Evolutionary conservation across 2,113 vertebrate genomes (phyloP), one percentile per base, ranked within the genome.

Genomic region (Mugil cephalus): DNA sequence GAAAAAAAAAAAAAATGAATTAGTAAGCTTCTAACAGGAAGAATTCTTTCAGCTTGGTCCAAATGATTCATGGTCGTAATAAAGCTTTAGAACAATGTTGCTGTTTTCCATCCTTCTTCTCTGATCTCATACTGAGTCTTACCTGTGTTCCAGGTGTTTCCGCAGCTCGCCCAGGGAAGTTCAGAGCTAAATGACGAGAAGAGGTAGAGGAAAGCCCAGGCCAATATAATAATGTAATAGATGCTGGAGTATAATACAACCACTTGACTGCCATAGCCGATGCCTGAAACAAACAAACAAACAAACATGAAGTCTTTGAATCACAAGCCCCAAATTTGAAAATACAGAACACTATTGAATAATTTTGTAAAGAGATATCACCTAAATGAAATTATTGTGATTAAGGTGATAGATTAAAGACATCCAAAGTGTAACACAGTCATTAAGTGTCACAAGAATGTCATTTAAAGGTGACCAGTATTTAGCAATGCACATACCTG

Each of bases 161-260:
- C 87, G 70, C 97, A 98, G 80, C 84, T 97, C 8, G 95, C 93
- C 97, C 97, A 99, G 0, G 97, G 97, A 8, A 98, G 92, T 79
- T 96, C 90, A 0, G 92, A 56, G 70, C 87, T 95, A 87, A 99
- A 97, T 0, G 95, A 98, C 72, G 93, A 96, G 89, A 97, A 98
- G 84, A 99, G 95, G 93, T 98, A 99, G 89, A 98, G 95, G 89
- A 98, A 95, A 48, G 97, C 96, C 97, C 98, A 99, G 75, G 97
- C 96, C 93, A 98, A 92, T 78, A 99, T 97, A 18, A 99, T 34
- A 77, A 98, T 96, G 89, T 99, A 99, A 74, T 94, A 94, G 63
- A 92, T 90, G 69, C 92, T 92, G 69, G 92, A 92, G 73, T 94
- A 95, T 10, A 94, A 86, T 75, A 93, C 85, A 42, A 94, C 91